Evolutionary conservation across 2,113 vertebrate genomes (phyloP), one percentile per base, ranked within the genome.

Genomic region (Platysteira castanea): DNA sequence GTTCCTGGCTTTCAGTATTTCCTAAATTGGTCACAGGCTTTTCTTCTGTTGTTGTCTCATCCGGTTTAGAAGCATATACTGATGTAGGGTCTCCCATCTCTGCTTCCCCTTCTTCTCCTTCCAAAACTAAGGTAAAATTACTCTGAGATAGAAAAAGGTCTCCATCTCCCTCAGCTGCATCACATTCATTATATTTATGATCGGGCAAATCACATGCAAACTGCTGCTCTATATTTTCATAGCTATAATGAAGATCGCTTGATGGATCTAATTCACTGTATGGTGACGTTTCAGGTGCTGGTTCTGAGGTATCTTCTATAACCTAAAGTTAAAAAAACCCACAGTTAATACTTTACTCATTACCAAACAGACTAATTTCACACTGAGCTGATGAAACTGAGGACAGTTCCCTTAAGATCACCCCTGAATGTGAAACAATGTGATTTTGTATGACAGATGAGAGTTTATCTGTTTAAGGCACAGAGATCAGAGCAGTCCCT

Each of bases 101-200:
- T 11, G 46, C 50, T 86, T 98, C 98, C 83, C 96, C 97, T 77
- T 98, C 99, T 60, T 99, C 99, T 87, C 98, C 96, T 96, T 99
- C 99, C 95, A 99, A 90, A 93, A 99, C 98, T 83, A 99, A 98
- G n/a, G 98, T 98, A 96, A 99, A 99, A 93, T 97, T 97, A 89
- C 97, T 96, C 21, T 98, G 98, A 83, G 97, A 44, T 27, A 98
- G 94, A 78, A 98, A 96, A 37, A 96, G 95, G 16, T 98, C 98
- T 15, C 98, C 98, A 7, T 98, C 95, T 60, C 95, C 96, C 59
- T 98, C 98, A 74, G 93, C 73, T 31, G 93, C 69, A 56, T 97
- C 97, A 56, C 97, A 95, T 87, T 98, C 96, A 78, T 35, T 80
- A 47, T 98, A 98, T 83, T 97, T 96, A 33, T 85, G 93, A 67